A percentile compares a stretch with the other conserved stretches of the same genome.
phyloP scores from a whole-genome alignment of 2,888 invertebrate species.

The Meandrusa payeni region DNA sequence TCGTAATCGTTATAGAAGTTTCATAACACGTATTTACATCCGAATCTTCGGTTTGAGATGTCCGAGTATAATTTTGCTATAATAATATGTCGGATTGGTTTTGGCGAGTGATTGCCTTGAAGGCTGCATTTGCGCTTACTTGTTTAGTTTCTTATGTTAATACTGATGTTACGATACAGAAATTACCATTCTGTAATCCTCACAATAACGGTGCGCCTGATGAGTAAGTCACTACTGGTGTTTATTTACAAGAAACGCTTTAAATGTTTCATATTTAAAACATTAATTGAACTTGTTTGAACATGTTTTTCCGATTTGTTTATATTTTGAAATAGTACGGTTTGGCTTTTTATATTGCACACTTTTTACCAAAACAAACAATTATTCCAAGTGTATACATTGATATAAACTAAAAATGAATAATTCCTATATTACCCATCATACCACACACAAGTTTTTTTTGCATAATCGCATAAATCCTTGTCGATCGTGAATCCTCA shows the following conservation, averaged over 20 bases:
- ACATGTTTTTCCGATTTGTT: not conserved
- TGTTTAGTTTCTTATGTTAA: constrained; percentile 58
- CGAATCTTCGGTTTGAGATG: constrained; percentile 55
- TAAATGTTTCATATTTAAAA: too few relatives aligned
- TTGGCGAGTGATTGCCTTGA: constrained; percentile 65
- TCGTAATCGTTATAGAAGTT: constrained; percentile 48
- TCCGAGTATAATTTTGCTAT: constrained; percentile 58
- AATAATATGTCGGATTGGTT: constrained; percentile 73
- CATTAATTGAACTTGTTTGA: constrained; percentile 5
- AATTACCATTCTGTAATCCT: constrained; percentile 73
- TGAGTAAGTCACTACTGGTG: constrained; percentile 64
- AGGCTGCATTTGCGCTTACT: constrained; percentile 56
- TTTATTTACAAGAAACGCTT: too few relatives aligned
- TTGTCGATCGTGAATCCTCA: too few relatives aligned
- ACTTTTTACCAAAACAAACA: too few relatives aligned
- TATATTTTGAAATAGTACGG: too few relatives aligned
- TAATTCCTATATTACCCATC: too few relatives aligned
- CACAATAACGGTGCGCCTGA: constrained; percentile 48
- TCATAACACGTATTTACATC: constrained; percentile 52
- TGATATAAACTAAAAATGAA: too few relatives aligned
- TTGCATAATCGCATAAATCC: too few relatives aligned
- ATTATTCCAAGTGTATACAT: too few relatives aligned
- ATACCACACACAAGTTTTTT: too few relatives aligned
- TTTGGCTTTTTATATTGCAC: too few relatives aligned
- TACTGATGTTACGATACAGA: constrained; percentile 63